These are phyloP conservation scores for Hylia prasina DNA, from an alignment of 2,113 vertebrate genomes.

Conservation along the genomic window DNA sequence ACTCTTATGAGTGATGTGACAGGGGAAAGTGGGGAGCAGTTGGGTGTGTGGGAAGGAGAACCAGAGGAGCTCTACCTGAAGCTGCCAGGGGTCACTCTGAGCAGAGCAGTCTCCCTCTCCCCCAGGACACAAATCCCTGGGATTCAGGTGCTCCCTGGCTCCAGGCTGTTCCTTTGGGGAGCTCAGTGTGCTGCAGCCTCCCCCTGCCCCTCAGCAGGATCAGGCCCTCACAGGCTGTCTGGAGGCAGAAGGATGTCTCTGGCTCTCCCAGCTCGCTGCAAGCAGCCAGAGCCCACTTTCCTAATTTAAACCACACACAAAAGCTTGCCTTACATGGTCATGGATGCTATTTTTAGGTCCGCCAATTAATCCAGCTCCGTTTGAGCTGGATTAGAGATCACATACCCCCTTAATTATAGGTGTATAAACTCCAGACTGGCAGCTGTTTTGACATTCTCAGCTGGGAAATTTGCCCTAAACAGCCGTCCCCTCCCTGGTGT, in stretches of 20 bases:
- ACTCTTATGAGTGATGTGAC: rapidly evolving
- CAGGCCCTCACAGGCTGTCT: not conserved
- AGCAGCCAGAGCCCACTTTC: conserved; percentile 26
- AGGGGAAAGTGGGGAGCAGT: not conserved
- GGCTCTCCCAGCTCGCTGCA: not conserved
- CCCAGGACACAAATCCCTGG: not conserved
- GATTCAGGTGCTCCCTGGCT: not conserved
- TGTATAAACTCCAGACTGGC: conserved; percentile 61
- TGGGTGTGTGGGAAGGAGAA: rapidly evolving
- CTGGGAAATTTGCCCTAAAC: conserved; percentile 62
- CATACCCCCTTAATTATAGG: conserved; percentile 68
- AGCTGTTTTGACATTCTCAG: conserved; percentile 67
- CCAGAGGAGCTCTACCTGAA: not conserved
- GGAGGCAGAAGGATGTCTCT: not conserved
- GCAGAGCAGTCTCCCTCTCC: rapidly evolving
- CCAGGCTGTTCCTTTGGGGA: not conserved
- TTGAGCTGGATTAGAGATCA: conserved; percentile 67
- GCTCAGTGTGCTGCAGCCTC: not conserved
- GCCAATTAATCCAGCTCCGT: conserved; percentile 65
- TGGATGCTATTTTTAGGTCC: conserved; percentile 54
- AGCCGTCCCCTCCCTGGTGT: conserved; percentile 3
- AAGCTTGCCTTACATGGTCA: conserved; percentile 61
- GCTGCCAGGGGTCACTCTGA: not conserved
- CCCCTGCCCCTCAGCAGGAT: not conserved
- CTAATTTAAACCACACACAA: conserved; percentile 23